Conservation (phyloP, 2,113 vertebrate species). For the Callipepla californica region DNA sequence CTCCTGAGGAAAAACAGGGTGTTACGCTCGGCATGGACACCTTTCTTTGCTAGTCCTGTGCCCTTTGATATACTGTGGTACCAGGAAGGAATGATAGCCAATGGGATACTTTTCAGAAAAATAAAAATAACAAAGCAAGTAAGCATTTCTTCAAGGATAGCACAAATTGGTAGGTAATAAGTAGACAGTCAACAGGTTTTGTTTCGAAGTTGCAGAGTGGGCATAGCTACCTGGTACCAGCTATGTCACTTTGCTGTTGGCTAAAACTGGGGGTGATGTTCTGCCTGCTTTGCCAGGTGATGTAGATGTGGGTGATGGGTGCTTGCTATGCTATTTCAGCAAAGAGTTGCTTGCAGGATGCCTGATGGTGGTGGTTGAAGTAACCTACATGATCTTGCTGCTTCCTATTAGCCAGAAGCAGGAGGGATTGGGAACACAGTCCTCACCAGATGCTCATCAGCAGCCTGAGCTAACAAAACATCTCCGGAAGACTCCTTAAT, state of each 20-base stretch:
- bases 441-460: not conserved
- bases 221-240: not conserved
- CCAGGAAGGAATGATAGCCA: not conserved
- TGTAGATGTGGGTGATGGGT: not conserved
- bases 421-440: not conserved
- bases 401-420: not conserved
- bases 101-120: not conserved
- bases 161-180: not conserved
- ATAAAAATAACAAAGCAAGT: not conserved
- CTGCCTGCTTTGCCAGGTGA: not conserved
- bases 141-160: not conserved
- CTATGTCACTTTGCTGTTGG: not conserved
- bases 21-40: not conserved
- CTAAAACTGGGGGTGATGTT: not conserved
- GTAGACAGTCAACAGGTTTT: rapidly evolving
- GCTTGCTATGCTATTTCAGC: not conserved
- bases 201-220: not conserved
- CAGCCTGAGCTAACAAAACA: not conserved
- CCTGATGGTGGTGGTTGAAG: not conserved
- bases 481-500: not conserved
- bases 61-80: not conserved
- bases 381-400: not conserved
- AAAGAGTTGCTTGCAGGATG: not conserved
- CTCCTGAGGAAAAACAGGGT: not conserved
- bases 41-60: not conserved